phyloP scores from a whole-genome alignment of 2,888 invertebrate genomes.

The Melanotus villosus region DNA sequence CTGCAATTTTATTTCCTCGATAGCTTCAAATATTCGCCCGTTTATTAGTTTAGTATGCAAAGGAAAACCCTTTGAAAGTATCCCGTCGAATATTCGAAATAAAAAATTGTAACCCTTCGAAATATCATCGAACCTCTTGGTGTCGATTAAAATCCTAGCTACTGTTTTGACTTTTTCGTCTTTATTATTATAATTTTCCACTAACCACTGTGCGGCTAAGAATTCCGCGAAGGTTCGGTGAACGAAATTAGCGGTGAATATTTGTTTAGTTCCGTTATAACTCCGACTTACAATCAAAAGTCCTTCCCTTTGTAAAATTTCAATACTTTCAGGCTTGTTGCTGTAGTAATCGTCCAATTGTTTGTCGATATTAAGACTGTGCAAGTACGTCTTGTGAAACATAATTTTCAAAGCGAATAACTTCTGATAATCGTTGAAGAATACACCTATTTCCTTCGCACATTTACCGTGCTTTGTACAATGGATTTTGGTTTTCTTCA shows the following conservation, averaged over 20 bases:
- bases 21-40: no score
- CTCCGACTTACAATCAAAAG: neutral
- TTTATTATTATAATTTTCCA: neutral
- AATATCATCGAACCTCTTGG: no score
- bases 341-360: slow-evolving; percentile 9
- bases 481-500: slow-evolving; percentile 3
- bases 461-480: slow-evolving; percentile 3
- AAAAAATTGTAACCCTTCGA: no score
- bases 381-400: neutral
- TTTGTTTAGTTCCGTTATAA: neutral
- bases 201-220: slow-evolving; percentile 17
- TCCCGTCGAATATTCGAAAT: no score
- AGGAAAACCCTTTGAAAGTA: no score
- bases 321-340: neutral
- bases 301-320: slow-evolving; percentile 22
- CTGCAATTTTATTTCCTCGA: no score
- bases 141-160: no score
- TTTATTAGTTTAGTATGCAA: no score
- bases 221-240: slow-evolving; percentile 25
- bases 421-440: slow-evolving; percentile 16
- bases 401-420: slow-evolving; percentile 5
- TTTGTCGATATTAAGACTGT: neutral
- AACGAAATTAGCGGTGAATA: slow-evolving; percentile 26
- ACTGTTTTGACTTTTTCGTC: neutral
- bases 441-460: neutral